phyloP scores from a whole-genome alignment of 2,113 vertebrate genomes.

The Paraplagusia blochii region DNA sequence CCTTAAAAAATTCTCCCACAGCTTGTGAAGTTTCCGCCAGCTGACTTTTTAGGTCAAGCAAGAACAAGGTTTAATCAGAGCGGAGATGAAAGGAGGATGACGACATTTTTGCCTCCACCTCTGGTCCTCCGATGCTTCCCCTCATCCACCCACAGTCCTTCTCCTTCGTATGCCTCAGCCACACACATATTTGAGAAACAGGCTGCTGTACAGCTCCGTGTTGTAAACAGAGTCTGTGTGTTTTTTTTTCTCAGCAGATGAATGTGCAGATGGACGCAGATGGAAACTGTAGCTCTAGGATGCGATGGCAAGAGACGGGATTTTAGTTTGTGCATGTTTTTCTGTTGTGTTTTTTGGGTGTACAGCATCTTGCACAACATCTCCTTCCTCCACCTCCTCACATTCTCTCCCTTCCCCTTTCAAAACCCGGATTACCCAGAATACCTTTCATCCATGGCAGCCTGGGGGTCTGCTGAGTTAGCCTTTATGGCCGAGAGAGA shows the following conservation, averaged over 20 bases:
- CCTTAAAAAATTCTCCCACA: conserved; percentile 54
- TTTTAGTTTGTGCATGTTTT: conserved; percentile 26
- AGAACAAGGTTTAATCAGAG: conserved; percentile 68
- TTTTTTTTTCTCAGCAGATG: conserved; percentile 56
- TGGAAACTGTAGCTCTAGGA: conserved; percentile 42
- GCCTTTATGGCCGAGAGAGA: conserved; percentile 36
- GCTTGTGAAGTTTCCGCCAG: conserved; percentile 66
- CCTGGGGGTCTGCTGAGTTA: conserved; percentile 71
- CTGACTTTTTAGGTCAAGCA: conserved; percentile 74
- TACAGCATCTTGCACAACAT: conserved; percentile 32
- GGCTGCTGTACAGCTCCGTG: conserved; percentile 32
- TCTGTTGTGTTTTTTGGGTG: conserved; percentile 13
- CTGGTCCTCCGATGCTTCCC: conserved; percentile 36
- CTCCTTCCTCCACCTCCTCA: neutral
- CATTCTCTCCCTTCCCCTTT: conserved; percentile 26
- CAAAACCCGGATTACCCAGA: conserved; percentile 64
- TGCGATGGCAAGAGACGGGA: conserved; percentile 36
- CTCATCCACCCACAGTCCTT: conserved; percentile 17
- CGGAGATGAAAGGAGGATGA: conserved; percentile 62
- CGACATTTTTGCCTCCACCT: conserved; percentile 46
- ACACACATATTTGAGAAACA: conserved; percentile 30
- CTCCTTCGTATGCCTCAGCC: conserved; percentile 18
- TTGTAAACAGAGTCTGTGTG: conserved; percentile 37
- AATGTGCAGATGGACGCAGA: conserved; percentile 53
- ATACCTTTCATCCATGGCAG: conserved; percentile 60